These are phyloP conservation scores for Phalanger gymnotis DNA, from an alignment of 2,797 vertebrate genomes.

Conservation along the genomic window DNA sequence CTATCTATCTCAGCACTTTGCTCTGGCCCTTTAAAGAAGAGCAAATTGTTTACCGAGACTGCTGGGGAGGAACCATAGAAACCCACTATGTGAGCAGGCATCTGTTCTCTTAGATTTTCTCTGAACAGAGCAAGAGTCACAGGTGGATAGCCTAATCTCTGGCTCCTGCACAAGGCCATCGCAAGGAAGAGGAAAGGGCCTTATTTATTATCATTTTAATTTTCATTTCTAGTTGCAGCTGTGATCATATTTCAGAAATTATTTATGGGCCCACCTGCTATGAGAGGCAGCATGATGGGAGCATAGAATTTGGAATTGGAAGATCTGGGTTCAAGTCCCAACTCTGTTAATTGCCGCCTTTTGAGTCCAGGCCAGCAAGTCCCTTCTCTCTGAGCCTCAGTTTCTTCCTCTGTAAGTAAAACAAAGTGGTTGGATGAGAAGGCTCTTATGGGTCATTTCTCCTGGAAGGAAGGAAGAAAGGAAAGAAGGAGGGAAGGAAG, in stretches of 20 bases:
- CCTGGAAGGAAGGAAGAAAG: neutral
- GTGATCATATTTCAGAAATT: too few species aligned
- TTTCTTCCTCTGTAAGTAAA: neutral
- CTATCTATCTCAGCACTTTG: neutral
- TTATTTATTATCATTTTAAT: too few species aligned
- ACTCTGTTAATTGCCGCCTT: neutral
- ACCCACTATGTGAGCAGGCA: neutral
- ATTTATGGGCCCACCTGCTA: neutral
- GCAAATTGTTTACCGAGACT: neutral
- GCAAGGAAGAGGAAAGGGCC: too few species aligned
- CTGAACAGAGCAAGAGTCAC: neutral
- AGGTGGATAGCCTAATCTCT: neutral
- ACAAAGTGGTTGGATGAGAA: neutral
- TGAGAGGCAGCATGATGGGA: neutral
- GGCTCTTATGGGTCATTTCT: neutral
- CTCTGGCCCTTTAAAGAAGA: neutral
- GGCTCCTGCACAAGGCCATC: neutral
- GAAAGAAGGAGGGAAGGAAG: too few species aligned
- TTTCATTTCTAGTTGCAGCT: too few species aligned
- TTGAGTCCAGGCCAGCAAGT: neutral
- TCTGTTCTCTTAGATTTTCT: neutral
- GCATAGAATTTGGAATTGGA: neutral
- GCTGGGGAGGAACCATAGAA: neutral
- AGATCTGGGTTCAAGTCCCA: neutral
- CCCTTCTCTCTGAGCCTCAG: neutral